Base-by-base conservation (phyloP, 2,113 vertebrate species). In the Bambusicola thoracicus region DNA sequence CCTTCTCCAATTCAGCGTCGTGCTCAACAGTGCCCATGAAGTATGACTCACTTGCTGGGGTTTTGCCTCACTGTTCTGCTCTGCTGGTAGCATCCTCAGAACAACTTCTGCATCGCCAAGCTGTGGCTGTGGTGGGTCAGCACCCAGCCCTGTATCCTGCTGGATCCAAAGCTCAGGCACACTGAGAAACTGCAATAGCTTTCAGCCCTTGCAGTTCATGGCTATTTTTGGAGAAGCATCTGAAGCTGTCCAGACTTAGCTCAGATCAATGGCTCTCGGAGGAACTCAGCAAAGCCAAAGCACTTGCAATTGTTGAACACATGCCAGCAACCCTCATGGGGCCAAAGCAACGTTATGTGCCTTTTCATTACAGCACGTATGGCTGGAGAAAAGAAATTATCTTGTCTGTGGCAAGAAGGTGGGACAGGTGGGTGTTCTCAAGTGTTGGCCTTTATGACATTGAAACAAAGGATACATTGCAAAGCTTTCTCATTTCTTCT, bases 11-110 rank as follows among this genome's bases (percentile, higher is more conserved):
- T 46, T 27, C 14, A 30, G 29, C 25, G 3, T 40, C 15, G 48
- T 22, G 16, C 56, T 56, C 34, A 63, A 46, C 4, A 43, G 4
- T 29, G 32, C 13, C 15, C 22, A 5, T 27, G 40, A n/a, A 88
- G 38, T 22, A 7, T 0, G 16, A 44, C 0, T 3, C 40, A 34
- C 3, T 51, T 40, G 13, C n/a, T 66, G 59, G 55, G 46, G 63
- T 11, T 55, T 70, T 29, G 34, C 11, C 5, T 34, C 12, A 10
- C 15, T 19, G 13, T 40, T 68, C 38, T 61, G 16, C 41, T 36
- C 46, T 41, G 25, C 41, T 75, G 44, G 68, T 25, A n/a, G n/a
- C 13, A 6, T 27, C 22, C 55, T 34, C 10, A 27, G 73, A 13
- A 27, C 21, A 51, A 36, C 48, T 46, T n/a, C 29, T 72, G 11